Evolutionary conservation across 2,113 vertebrate genomes (phyloP).

Genomic region (Leucopsar rothschildi): DNA sequence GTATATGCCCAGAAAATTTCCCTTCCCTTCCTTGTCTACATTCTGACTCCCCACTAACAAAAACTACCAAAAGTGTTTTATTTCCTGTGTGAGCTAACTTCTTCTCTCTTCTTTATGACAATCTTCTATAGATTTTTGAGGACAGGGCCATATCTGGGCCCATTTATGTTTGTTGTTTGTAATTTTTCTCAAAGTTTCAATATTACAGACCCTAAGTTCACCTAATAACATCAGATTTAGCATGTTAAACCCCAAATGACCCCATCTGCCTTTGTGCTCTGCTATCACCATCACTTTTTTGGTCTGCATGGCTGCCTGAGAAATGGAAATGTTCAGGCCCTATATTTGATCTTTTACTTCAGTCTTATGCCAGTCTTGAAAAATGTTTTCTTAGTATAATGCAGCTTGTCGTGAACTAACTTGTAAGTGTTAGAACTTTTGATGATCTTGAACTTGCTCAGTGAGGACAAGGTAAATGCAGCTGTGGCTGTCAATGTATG

Average conservation of each 20-base stretch:
- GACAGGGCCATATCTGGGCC: background rate
- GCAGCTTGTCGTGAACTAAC: background rate
- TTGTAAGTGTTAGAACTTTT: background rate
- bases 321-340: background rate
- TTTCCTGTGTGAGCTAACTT: background rate
- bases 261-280: background rate
- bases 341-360: background rate
- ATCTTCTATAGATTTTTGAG: background rate
- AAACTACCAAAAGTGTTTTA: background rate
- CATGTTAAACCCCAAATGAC: background rate
- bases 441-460: background rate
- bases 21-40: background rate
- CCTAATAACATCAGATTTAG: background rate
- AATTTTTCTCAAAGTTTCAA: background rate
- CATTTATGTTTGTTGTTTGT: background rate
- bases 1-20: background rate
- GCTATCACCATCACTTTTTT: background rate
- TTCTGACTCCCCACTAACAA: background rate
- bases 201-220: background rate
- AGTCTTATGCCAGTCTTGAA: background rate
- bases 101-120: background rate
- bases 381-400: background rate
- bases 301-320: background rate
- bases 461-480: background rate
- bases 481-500: background rate